These are phyloP conservation scores for Oriolus oriolus DNA, from an alignment of 2,113 vertebrate species.

Conservation along the genomic window DNA sequence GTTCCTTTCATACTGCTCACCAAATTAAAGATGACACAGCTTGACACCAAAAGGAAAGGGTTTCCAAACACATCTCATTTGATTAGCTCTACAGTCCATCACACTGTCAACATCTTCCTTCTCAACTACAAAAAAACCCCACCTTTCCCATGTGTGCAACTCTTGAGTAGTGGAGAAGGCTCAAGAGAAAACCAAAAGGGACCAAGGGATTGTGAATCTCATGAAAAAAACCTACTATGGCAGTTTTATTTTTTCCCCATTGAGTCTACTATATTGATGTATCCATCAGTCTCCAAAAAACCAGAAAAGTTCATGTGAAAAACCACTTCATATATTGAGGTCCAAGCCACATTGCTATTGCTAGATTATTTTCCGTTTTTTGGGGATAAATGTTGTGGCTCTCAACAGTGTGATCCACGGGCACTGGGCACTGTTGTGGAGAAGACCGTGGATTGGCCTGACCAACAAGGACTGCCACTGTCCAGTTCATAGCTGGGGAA, in stretches of 20 bases:
- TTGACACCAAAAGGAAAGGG: slow-evolving; percentile 8
- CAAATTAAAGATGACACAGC: slow-evolving; percentile 4
- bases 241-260: rapidly evolving
- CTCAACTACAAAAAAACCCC: background rate
- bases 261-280: background rate
- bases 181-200: background rate
- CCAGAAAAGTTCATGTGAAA: rapidly evolving
- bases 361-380: background rate
- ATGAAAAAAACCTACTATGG: background rate
- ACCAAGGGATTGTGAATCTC: background rate
- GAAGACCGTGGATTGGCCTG: background rate
- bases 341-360: background rate
- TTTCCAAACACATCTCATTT: background rate
- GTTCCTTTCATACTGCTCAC: background rate
- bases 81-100: slow-evolving; percentile 10
- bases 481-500: background rate
- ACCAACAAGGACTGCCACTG: background rate
- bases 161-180: background rate
- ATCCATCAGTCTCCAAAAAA: background rate
- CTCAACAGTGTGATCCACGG: background rate
- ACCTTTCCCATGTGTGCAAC: background rate
- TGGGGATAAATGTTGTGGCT: background rate
- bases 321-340: background rate
- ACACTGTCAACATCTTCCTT: background rate
- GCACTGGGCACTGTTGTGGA: background rate